These are phyloP conservation scores for Drosophila demipolita DNA, from an alignment of 2,888 invertebrate species.

Conservation along the genomic window DNA sequence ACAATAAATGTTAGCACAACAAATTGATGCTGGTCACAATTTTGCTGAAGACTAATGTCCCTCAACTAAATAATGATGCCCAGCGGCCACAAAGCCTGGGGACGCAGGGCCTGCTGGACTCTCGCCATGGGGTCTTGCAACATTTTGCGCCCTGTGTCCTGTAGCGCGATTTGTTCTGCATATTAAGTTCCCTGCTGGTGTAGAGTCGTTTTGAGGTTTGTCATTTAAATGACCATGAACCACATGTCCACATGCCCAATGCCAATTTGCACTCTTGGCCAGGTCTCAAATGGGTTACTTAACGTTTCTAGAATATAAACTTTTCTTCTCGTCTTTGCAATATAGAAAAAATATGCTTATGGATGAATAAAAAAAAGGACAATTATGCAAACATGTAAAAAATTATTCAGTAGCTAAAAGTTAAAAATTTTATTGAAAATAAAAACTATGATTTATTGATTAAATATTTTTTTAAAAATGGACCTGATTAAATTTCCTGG, in stretches of 20 bases:
- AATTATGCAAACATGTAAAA: neutral
- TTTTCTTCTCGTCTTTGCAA: neutral
- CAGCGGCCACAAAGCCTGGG: slow-evolving; percentile 4
- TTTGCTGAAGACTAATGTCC: slow-evolving; percentile 39
- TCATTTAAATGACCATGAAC: slow-evolving; percentile 43
- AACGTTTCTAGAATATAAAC: neutral
- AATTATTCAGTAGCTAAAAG: neutral
- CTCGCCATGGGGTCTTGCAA: slow-evolving; percentile 34
- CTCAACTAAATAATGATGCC: slow-evolving; percentile 47
- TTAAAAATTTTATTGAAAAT: neutral
- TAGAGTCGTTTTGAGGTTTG: slow-evolving; percentile 32
- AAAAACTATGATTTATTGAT: neutral
- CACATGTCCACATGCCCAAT: slow-evolving; percentile 6
- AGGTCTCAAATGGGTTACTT: slow-evolving; percentile 12
- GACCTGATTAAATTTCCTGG: neutral
- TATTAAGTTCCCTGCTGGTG: slow-evolving; percentile 59
- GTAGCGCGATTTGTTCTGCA: slow-evolving; percentile 69
- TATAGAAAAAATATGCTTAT: neutral
- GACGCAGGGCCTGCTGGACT: neutral
- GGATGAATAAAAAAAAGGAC: neutral
- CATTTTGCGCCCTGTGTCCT: slow-evolving; percentile 42
- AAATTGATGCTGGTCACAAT: slow-evolving; percentile 50
- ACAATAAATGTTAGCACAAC: slow-evolving; percentile 66
- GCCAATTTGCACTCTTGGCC: slow-evolving; percentile 6
- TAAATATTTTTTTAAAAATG: neutral